Conservation (phyloP, 2,888 invertebrate species). For the Drymonia ruficornis region DNA sequence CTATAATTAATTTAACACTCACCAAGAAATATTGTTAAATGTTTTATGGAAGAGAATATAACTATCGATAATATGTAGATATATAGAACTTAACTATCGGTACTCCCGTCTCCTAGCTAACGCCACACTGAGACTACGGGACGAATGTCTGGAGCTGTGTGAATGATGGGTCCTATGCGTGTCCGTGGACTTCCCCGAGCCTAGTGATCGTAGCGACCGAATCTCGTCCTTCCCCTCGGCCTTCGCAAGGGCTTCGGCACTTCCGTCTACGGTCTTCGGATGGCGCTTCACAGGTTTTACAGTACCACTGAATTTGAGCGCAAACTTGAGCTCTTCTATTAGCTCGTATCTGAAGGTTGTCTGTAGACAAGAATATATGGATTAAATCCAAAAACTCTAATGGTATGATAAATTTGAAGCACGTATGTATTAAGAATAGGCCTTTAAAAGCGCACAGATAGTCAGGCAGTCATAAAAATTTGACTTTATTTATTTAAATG, state of each 20-base stretch:
- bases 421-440: no score
- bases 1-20: no score
- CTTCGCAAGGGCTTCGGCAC: slow-evolving; percentile 64
- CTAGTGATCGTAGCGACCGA: slow-evolving; percentile 60
- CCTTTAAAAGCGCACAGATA: no score
- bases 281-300: slow-evolving; percentile 85
- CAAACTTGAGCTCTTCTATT: slow-evolving; percentile 87
- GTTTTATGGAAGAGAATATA: no score
- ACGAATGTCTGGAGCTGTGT: slow-evolving; percentile 69
- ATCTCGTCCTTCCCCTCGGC: slow-evolving; percentile 68
- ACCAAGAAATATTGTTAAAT: no score
- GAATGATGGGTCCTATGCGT: slow-evolving; percentile 66
- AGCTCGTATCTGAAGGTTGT: slow-evolving; percentile 85
- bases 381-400: no score
- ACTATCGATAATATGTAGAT: no score
- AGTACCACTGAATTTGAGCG: slow-evolving; percentile 85
- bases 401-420: no score
- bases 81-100: slow-evolving; percentile 26
- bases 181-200: slow-evolving; percentile 61
- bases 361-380: slow-evolving; percentile 52
- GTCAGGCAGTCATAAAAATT: no score
- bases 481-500: no score
- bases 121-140: slow-evolving; percentile 65
- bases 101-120: slow-evolving; percentile 70
- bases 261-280: slow-evolving; percentile 55